Conservation (phyloP, 2,113 vertebrate species). For the Chaenogobius annularis region DNA sequence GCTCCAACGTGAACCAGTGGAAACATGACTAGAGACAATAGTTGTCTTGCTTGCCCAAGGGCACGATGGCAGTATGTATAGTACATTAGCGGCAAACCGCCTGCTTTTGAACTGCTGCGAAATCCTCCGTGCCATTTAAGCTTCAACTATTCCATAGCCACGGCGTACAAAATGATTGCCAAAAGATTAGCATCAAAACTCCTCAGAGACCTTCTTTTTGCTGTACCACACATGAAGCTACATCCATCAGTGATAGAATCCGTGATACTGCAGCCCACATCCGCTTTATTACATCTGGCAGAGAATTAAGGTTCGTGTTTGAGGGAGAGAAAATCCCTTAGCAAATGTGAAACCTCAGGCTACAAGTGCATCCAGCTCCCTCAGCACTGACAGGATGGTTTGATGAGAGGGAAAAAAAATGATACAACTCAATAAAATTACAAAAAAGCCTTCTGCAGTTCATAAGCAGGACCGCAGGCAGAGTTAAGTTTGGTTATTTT, state of each 20-base stretch:
- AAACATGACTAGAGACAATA: too few relatives aligned
- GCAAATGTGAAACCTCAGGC: conserved; percentile 83
- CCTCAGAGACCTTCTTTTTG: neutral
- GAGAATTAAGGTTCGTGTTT: conserved; percentile 81
- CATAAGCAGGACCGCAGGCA: conserved; percentile 83
- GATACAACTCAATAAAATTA: conserved; percentile 89
- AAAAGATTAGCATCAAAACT: neutral
- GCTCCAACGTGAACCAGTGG: too few relatives aligned
- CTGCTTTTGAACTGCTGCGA: too few relatives aligned
- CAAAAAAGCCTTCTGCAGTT: conserved; percentile 69
- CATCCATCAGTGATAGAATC: conserved; percentile 79
- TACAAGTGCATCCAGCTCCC: conserved; percentile 76
- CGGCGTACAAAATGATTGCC: neutral
- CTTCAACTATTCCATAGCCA: neutral
- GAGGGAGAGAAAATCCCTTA: conserved; percentile 53
- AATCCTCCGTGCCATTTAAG: too few relatives aligned
- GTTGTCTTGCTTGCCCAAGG: too few relatives aligned
- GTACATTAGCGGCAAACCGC: too few relatives aligned
- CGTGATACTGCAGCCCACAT: conserved; percentile 71
- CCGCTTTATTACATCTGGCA: conserved; percentile 82
- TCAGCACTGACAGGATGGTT: conserved; percentile 74
- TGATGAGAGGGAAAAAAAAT: conserved; percentile 53
- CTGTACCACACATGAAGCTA: conserved; percentile 51
- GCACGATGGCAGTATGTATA: too few relatives aligned
- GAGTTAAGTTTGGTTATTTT: conserved; percentile 82